These are phyloP conservation scores for Blera fallax DNA, from an alignment of 2,888 invertebrate species.

Conservation along the genomic window DNA sequence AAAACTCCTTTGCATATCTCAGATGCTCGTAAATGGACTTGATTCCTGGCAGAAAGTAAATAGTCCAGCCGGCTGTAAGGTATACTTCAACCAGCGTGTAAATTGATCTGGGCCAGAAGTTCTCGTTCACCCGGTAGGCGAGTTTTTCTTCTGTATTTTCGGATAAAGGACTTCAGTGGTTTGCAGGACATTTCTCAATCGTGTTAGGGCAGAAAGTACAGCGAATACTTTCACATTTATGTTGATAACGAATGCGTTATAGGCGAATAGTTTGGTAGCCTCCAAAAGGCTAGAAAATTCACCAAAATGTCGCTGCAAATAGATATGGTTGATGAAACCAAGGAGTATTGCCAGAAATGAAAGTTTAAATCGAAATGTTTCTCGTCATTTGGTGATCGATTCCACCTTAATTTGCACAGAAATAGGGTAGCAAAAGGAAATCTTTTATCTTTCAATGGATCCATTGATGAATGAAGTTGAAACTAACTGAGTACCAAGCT, in stretches of 20 bases:
- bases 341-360: background rate
- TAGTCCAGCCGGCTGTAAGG: conserved; percentile 23
- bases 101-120: conserved; percentile 31
- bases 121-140: conserved; percentile 43
- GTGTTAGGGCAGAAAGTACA: background rate
- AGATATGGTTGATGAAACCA: conserved; percentile 30
- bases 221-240: conserved; percentile 51
- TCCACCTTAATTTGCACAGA: conserved; percentile 36
- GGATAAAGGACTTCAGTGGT: conserved; percentile 42
- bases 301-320: conserved; percentile 72
- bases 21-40: conserved; percentile 33
- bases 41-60: conserved; percentile 47
- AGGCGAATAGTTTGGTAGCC: conserved; percentile 74
- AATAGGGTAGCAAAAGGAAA: conserved; percentile 40
- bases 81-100: conserved; percentile 24
- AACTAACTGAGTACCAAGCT: background rate
- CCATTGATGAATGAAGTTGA: conserved; percentile 15
- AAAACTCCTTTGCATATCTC: conserved; percentile 16
- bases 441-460: conserved; percentile 27
- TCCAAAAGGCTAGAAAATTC: conserved; percentile 76
- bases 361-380: conserved; percentile 44
- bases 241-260: conserved; percentile 49
- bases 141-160: conserved; percentile 37
- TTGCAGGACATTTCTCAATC: conserved; percentile 26
- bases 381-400: conserved; percentile 7